Evolutionary conservation across 2,888 invertebrate species (phyloP).

Genomic region (Alitta virens): DNA sequence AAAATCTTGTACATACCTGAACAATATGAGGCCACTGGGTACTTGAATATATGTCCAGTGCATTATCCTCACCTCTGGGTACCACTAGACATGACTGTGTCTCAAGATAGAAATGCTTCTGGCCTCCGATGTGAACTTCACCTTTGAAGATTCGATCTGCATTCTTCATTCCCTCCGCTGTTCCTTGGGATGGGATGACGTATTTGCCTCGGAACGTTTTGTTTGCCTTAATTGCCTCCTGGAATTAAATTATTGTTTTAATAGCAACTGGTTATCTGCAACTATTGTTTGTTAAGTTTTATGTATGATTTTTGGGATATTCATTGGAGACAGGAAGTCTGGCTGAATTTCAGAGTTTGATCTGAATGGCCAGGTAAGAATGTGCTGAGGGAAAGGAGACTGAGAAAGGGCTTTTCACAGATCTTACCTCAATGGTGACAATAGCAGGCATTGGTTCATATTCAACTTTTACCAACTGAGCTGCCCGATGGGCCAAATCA

Average conservation of each 20-base stretch:
- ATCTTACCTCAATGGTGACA: constrained; percentile 68
- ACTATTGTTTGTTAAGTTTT: no score
- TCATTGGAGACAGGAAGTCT: no score
- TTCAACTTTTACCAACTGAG: constrained; percentile 73
- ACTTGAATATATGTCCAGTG: constrained; percentile 78
- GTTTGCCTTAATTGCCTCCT: constrained; percentile 75
- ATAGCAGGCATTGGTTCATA: constrained; percentile 80
- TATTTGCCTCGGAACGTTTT: constrained; percentile 63
- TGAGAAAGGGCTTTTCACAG: no score
- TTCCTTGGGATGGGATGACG: constrained; percentile 28
- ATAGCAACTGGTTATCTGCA: no score
- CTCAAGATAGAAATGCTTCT: constrained; percentile 96
- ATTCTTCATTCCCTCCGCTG: constrained; percentile 69
- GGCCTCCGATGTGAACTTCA: constrained; percentile 77
- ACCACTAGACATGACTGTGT: constrained; percentile 63
- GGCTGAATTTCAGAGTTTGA: no score
- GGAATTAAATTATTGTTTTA: no score
- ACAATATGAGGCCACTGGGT: constrained; percentile 64
- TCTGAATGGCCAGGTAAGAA: no score
- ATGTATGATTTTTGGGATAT: no score
- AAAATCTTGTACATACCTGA: constrained; percentile 59
- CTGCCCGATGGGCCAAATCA: constrained; percentile 76
- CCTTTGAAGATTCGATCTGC: constrained; percentile 78
- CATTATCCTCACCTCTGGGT: constrained; percentile 68
- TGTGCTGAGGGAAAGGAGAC: background rate